phyloP scores from a whole-genome alignment of 2,113 vertebrate species.

The Symphodus melops region DNA sequence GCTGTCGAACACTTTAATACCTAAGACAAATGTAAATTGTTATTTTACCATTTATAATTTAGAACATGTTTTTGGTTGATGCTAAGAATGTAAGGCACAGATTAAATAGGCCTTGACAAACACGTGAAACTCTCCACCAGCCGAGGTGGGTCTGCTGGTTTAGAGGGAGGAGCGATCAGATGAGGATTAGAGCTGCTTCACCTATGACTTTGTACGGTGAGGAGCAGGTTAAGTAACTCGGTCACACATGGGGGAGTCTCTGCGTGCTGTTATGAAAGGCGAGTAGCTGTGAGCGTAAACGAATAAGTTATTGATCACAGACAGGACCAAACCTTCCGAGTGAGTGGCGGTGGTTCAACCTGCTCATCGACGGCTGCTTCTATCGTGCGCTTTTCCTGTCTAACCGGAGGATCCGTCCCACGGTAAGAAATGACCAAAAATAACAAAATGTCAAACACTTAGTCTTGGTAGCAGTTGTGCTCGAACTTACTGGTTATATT shows the following conservation, averaged over 20 bases:
- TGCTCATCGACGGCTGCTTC: constrained; percentile 16
- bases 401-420: constrained; percentile 37
- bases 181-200: constrained; percentile 38
- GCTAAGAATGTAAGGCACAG: too few relatives aligned
- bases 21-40: too few relatives aligned
- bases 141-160: constrained; percentile 14
- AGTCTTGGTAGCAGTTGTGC: rapidly evolving
- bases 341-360: constrained; percentile 11
- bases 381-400: constrained; percentile 30
- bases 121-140: neutral
- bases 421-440: constrained; percentile 52
- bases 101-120: neutral
- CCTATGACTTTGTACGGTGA: constrained; percentile 20
- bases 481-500: neutral
- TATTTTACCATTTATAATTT: neutral
- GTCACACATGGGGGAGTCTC: neutral
- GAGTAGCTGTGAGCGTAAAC: constrained; percentile 5
- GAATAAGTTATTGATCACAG: neutral
- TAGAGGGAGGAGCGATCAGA: constrained; percentile 60
- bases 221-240: constrained; percentile 44
- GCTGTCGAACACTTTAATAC: too few relatives aligned
- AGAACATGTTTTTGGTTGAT: neutral
- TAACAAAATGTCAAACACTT: neutral
- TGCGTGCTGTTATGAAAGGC: neutral
- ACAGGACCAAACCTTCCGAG: neutral